Evolutionary conservation across 2,888 invertebrate genomes (phyloP).

Genomic region (Ectropis crepuscularia): DNA sequence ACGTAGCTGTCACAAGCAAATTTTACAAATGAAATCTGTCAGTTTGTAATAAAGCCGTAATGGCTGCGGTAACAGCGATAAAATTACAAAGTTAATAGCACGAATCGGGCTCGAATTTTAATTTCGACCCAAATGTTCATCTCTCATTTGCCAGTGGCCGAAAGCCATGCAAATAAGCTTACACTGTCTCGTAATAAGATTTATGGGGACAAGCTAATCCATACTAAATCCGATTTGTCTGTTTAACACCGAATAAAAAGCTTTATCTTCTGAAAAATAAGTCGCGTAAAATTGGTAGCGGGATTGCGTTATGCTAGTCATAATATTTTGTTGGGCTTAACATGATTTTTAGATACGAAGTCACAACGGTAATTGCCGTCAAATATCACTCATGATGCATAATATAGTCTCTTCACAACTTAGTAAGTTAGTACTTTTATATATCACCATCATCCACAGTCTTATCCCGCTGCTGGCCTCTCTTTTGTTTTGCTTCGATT

Average conservation of each 20-base stretch:
- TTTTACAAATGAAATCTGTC: constrained; percentile 17
- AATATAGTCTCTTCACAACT: too few species aligned
- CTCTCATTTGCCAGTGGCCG: constrained; percentile 41
- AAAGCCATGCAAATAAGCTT: constrained; percentile 58
- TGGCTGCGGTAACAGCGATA: constrained; percentile 21
- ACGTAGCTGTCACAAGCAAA: constrained; percentile 9
- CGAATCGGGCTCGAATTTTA: constrained; percentile 32
- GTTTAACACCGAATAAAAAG: constrained; percentile 59
- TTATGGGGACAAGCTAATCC: constrained; percentile 65
- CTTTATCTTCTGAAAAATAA: constrained; percentile 50
- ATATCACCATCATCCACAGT: too few species aligned
- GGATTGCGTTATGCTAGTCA: constrained; percentile 22
- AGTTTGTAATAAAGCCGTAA: constrained; percentile 24
- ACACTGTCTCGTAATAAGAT: constrained; percentile 58
- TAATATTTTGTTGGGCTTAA: constrained; percentile 10
- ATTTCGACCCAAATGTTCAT: constrained; percentile 33
- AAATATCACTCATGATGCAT: too few species aligned
- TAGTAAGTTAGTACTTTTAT: too few species aligned
- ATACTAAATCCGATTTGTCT: constrained; percentile 63
- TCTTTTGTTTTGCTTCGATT: too few species aligned
- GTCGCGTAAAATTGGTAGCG: constrained; percentile 38
- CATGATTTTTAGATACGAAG: not conserved
- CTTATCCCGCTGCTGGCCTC: too few species aligned
- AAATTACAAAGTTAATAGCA: constrained; percentile 30
- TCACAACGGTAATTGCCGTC: too few species aligned